Evolutionary conservation across 2,888 invertebrate genomes (phyloP).

Genomic region (Acholoe squamosa): DNA sequence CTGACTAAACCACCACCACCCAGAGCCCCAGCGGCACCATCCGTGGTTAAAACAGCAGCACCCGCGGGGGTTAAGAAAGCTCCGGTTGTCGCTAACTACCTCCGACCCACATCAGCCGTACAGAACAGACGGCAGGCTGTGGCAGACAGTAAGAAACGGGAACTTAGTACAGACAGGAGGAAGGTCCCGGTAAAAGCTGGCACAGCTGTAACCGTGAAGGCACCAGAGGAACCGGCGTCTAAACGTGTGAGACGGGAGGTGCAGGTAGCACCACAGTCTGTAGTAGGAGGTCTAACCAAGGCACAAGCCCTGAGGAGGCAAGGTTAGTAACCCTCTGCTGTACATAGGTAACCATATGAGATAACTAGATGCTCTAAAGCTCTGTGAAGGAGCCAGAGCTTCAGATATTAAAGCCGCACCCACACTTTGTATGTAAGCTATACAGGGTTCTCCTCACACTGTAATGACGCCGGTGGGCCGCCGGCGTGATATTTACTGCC

Average conservation of each 20-base stretch:
- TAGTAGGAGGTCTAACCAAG: constrained; percentile 14
- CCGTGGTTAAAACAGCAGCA: too few species aligned
- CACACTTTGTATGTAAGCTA: too few species aligned
- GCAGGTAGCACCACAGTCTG: neutral
- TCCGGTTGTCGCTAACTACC: neutral
- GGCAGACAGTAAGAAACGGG: constrained; percentile 31
- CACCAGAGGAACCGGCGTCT: neutral
- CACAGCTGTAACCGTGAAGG: neutral
- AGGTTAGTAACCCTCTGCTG: neutral
- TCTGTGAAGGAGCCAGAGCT: neutral
- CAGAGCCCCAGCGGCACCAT: neutral
- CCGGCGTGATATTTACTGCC: too few species aligned
- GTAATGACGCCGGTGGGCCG: too few species aligned
- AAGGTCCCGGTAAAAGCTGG: neutral
- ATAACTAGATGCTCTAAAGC: neutral
- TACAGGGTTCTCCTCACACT: too few species aligned
- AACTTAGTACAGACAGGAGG: neutral
- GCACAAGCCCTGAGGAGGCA: neutral
- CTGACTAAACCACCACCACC: neutral
- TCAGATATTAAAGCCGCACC: too few species aligned
- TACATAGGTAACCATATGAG: too few species aligned
- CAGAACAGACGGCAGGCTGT: neutral
- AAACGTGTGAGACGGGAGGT: neutral
- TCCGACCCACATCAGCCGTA: neutral
- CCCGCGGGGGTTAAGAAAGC: too few species aligned